These are phyloP conservation scores for Nomada lathburiana DNA, from an alignment of 2,888 invertebrate genomes.

Conservation along the genomic window DNA sequence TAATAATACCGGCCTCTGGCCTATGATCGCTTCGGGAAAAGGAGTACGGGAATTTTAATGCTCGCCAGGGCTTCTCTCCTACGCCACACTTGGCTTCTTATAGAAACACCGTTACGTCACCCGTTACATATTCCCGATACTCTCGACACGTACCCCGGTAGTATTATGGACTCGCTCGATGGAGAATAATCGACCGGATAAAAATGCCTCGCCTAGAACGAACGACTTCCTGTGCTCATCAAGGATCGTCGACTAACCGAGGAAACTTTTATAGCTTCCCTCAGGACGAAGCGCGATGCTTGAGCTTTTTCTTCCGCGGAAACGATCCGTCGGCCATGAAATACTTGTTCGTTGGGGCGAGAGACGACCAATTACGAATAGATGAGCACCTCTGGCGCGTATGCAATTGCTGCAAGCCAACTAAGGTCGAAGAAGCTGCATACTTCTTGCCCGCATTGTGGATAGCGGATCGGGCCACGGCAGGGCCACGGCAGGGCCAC, in stretches of 20 bases:
- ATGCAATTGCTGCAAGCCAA: slow-evolving; percentile 48
- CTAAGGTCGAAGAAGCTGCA: slow-evolving; percentile 62
- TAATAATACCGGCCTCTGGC: slow-evolving; percentile 40
- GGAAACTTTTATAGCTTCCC: not conserved
- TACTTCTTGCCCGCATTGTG: slow-evolving; percentile 58
- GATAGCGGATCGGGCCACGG: slow-evolving; percentile 30
- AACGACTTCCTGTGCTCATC: slow-evolving; percentile 17
- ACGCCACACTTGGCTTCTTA: slow-evolving; percentile 65
- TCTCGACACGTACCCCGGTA: slow-evolving; percentile 18
- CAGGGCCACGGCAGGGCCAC: not conserved
- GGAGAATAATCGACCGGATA: slow-evolving; percentile 21
- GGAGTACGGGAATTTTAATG: slow-evolving; percentile 61
- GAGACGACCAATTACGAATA: not conserved
- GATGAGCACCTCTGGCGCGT: slow-evolving; percentile 61
- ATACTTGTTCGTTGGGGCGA: not conserved
- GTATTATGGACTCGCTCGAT: slow-evolving; percentile 28
- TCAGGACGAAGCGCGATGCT: not conserved
- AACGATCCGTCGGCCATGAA: not conserved
- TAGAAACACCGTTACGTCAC: slow-evolving; percentile 67
- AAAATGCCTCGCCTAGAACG: not conserved
- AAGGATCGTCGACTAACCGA: not conserved
- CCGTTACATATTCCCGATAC: slow-evolving; percentile 69
- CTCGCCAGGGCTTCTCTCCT: slow-evolving; percentile 63
- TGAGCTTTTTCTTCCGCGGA: not conserved
- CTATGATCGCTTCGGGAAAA: slow-evolving; percentile 25